phyloP scores from a whole-genome alignment of 2,113 vertebrate genomes.

The Ceratotherium simum region DNA sequence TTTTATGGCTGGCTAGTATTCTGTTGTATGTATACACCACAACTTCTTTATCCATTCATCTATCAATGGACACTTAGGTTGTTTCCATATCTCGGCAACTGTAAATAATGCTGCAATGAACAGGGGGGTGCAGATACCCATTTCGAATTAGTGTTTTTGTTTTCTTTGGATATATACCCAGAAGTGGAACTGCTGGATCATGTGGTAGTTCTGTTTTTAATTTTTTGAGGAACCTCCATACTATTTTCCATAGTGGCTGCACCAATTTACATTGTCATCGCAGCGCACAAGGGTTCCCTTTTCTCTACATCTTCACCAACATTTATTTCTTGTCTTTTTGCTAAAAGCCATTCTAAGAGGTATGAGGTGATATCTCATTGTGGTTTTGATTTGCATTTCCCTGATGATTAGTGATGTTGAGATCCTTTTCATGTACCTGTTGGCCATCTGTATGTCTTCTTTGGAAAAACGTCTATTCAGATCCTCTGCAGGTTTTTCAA shows the following conservation, averaged over 20 bases:
- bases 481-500: neutral
- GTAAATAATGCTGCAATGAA: neutral
- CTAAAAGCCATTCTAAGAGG: neutral
- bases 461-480: neutral
- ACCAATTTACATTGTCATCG: neutral
- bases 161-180: neutral
- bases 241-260: neutral
- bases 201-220: neutral
- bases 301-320: neutral
- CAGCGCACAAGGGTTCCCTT: neutral
- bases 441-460: neutral
- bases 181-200: neutral
- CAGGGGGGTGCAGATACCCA: neutral
- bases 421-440: neutral
- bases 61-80: neutral
- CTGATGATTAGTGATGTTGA: neutral
- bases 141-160: neutral
- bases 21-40: neutral
- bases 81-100: neutral
- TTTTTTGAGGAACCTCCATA: neutral
- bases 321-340: constrained; percentile 1
- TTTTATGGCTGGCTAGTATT: neutral
- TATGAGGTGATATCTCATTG: neutral
- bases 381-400: neutral
- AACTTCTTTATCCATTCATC: neutral